These are phyloP conservation scores for Acleris literana DNA, from an alignment of 2,888 invertebrate species.

Conservation along the genomic window DNA sequence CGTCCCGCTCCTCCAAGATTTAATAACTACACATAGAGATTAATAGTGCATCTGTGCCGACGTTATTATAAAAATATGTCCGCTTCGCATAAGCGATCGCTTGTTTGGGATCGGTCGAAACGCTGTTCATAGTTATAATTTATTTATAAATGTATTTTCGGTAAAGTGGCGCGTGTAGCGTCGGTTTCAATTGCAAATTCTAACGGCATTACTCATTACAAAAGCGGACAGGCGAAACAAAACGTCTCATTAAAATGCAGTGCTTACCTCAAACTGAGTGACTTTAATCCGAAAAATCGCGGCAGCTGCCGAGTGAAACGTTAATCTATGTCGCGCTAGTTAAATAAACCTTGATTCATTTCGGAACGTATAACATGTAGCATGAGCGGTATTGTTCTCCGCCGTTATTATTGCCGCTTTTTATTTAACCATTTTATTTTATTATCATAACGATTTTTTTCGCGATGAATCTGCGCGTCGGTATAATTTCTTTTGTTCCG, in stretches of 20 bases:
- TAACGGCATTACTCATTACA: conserved; percentile 54
- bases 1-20: conserved; percentile 73
- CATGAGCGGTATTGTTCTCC: conserved; percentile 69
- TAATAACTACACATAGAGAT: conserved; percentile 78
- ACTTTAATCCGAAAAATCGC: conserved; percentile 70
- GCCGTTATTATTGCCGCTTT: conserved; percentile 74
- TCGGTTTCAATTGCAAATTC: conserved; percentile 43
- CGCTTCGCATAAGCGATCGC: conserved; percentile 41
- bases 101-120: conserved; percentile 19
- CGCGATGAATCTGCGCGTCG: conserved; percentile 71
- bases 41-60: conserved; percentile 76
- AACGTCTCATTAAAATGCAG: conserved; percentile 73
- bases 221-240: conserved; percentile 65
- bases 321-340: conserved; percentile 66
- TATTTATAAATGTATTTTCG: conserved; percentile 29
- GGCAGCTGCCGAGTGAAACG: conserved; percentile 73
- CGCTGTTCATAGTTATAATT: conserved; percentile 23
- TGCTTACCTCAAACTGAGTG: conserved; percentile 60
- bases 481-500: conserved; percentile 82
- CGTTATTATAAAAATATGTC: conserved; percentile 71
- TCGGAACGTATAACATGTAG: conserved; percentile 64
- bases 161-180: conserved; percentile 29
- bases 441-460: conserved; percentile 82
- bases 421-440: conserved; percentile 79
- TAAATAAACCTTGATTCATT: conserved; percentile 77